Conservation (phyloP, 2,888 invertebrate genomes). For the Crematogaster levior region DNA sequence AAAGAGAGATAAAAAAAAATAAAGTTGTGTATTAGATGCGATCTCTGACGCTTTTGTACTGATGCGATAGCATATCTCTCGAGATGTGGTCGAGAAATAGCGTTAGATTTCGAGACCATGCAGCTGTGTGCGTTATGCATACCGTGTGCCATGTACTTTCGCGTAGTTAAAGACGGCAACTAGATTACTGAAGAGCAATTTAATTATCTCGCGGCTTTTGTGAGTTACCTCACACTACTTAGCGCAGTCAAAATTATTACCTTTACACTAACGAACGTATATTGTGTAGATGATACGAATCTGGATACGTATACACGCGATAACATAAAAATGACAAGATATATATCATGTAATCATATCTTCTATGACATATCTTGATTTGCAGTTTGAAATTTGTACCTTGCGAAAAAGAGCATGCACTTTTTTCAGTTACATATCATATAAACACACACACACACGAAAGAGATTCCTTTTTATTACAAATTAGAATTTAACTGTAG, state of each 20-base stretch:
- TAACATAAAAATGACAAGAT: background rate
- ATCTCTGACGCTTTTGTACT: constrained; percentile 70
- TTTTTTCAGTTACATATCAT: background rate
- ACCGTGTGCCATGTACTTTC: constrained; percentile 15
- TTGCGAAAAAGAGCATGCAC: background rate
- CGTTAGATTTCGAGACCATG: background rate
- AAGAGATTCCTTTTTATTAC: background rate
- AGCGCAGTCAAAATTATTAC: constrained; percentile 19
- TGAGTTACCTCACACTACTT: constrained; percentile 24
- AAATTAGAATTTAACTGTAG: background rate
- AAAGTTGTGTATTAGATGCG: constrained; percentile 73
- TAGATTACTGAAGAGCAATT: constrained; percentile 27
- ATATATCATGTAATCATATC: background rate
- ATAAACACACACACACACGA: background rate
- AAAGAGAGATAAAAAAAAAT: constrained; percentile 69
- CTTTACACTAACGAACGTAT: constrained; percentile 1
- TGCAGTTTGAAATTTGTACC: background rate
- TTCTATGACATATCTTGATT: background rate
- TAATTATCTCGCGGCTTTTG: constrained; percentile 30
- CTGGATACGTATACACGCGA: background rate
- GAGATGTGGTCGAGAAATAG: constrained; percentile 3
- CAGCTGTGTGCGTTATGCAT: background rate
- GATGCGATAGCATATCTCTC: constrained; percentile 55
- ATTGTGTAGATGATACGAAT: background rate
- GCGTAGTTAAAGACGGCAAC: constrained; percentile 14